Evolutionary conservation across 2,888 invertebrate genomes (phyloP), one percentile per base, ranked within the genome.

Genomic region (Euzophera pinguis): DNA sequence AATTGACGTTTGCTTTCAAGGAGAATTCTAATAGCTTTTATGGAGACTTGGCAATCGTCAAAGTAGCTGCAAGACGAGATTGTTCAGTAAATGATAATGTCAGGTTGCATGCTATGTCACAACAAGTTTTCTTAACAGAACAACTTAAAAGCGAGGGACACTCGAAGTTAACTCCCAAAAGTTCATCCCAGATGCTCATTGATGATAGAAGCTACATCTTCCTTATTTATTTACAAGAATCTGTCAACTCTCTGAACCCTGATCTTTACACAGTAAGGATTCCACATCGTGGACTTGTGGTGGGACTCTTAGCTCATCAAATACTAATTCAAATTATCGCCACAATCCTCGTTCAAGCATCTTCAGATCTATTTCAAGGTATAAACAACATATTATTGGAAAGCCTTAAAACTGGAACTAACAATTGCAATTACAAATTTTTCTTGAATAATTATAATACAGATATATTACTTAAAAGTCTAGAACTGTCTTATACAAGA

Each of bases 11-110:
- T 69, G 97, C 97, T 35, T 99, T 98, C 78, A 95, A 96, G 67
- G 94, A 95, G 65, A 95, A 97, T 72, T 98, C 98, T 0, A 96
- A 97, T 68, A 98, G 97, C 73, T 98, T 98, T 82, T 98, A 98
- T 77, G 98, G 98, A 0, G 98, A 98, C 79, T 89, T 95, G 61
- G 96, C 96, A 8, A 97, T 97, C 55, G 97, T 98, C 0, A 98
- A 98, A 91, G 98, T 98, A 6, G 98, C 98, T 1, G 97, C 98
- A 0, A 91, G 98, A 45, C 93, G 95, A 55, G 98, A 98, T 76
- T 96, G 96, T 70, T 95, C 96, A 1, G 91, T 95, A 9, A 94
- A 95, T 59, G 97, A 98, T 73, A 94, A 96, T 69, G 94, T 96
- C 35, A 91, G 98, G 61, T 91, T 98, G 39, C 94, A 96, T 67